Base-by-base conservation (phyloP, 2,797 vertebrate species). In the Protosalanx chinensis region DNA sequence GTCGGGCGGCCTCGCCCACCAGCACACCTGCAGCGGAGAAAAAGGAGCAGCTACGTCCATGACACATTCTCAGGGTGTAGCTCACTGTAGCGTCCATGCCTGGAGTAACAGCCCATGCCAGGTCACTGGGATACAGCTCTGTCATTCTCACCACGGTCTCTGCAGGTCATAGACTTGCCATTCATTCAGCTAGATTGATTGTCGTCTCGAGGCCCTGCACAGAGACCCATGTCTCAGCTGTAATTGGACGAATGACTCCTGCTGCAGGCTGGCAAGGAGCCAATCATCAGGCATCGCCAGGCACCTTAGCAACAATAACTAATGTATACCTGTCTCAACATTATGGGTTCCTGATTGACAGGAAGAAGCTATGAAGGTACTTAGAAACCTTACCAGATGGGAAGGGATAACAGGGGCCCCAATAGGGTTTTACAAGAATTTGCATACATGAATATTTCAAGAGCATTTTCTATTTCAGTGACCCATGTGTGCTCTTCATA, bases 281-380 rank as follows among this genome's bases (percentile, higher is more conserved):
- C 77, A 70, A 74, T 27, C 78, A 69, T 66, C 74, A 79, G 77
- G 78, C 72, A 79, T 33, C 72, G 79, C 35, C 66, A 76, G 81
- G 76, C 71, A 83, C 84, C 75, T 71, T 70, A 77, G 70, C 67
- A 73, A 83, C 85, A 80, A 51, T 62, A 77, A 81, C 37, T 0
- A 76, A 83, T 86, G 81, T n/a, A 86, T 85, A 82, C 72, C 79
- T 84, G 82, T 76, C 79, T 64, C 76, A 77, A 77, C 72, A 64
- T 49, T 30, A 84, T 81, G 64, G 82, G 82, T 76, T 66, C 35
- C 27, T 53, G 51, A 53, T 77, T 73, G 67, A 37, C 72, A 60
- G 64, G 3, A 71, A 18, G 59, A 33, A 12, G 71, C 67, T 76
- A 64, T 70, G 70, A 53, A 18, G 37, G 37, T 41, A 41, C 37